A percentile compares a stretch with the other conserved stretches of the same genome.
Conservation (phyloP, 2,797 vertebrate species). For the Sebastes minor region DNA sequence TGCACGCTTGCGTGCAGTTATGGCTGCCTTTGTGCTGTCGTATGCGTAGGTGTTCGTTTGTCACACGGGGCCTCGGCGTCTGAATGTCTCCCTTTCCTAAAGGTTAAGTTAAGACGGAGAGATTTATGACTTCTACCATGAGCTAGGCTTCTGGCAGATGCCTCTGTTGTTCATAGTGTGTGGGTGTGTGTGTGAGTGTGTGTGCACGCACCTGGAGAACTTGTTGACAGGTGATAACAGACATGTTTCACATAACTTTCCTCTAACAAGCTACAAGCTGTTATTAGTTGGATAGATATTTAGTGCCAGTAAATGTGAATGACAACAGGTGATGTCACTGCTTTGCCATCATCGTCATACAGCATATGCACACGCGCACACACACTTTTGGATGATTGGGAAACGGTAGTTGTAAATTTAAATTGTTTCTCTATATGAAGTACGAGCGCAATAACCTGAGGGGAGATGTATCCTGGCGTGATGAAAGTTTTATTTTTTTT, state of each 20-base stretch:
- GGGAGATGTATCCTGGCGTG: background rate
- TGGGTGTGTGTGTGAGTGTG: background rate
- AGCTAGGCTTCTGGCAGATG: slow-evolving; percentile 76
- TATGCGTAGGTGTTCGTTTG: slow-evolving; percentile 55
- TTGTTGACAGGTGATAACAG: slow-evolving; percentile 60
- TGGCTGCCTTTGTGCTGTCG: slow-evolving; percentile 2
- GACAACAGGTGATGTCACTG: slow-evolving; percentile 33
- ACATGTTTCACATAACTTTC: slow-evolving; percentile 36
- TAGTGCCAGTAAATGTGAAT: slow-evolving; percentile 21
- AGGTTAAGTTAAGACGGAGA: slow-evolving; percentile 69
- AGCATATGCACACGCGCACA: background rate
- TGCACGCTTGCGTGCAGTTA: slow-evolving; percentile 20
- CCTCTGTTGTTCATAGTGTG: slow-evolving; percentile 50
- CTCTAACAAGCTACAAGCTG: slow-evolving; percentile 12
- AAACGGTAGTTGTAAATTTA: background rate
- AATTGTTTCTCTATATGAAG: background rate
- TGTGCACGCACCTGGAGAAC: slow-evolving; percentile 16
- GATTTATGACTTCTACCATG: slow-evolving; percentile 74
- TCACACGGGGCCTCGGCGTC: slow-evolving; percentile 73
- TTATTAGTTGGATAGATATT: slow-evolving; percentile 1
- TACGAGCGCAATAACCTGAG: background rate
- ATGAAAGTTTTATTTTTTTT: background rate
- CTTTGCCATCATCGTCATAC: slow-evolving; percentile 9
- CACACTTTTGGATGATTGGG: background rate
- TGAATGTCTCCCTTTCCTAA: slow-evolving; percentile 74